These are phyloP conservation scores for Pammene fasciana DNA, from an alignment of 2,888 invertebrate species.

Conservation along the genomic window DNA sequence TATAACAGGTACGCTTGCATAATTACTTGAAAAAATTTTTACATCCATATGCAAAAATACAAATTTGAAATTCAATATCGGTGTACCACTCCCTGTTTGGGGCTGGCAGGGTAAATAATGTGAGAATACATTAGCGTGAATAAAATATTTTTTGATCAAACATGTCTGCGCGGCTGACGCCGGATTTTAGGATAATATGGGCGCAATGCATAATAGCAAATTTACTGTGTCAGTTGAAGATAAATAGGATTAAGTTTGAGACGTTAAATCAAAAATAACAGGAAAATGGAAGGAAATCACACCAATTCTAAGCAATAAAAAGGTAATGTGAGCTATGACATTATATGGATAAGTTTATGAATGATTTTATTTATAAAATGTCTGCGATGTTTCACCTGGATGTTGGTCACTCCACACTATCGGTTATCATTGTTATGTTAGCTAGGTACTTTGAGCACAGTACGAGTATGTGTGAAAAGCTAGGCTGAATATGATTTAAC, in stretches of 20 bases:
- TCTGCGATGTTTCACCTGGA: too few species aligned
- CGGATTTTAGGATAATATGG: conserved; percentile 1
- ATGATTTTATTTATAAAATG: too few species aligned
- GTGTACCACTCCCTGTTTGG: conserved; percentile 44
- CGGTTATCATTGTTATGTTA: too few species aligned
- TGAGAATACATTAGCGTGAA: conserved; percentile 41
- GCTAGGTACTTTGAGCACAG: too few species aligned
- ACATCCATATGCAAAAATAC: conserved; percentile 50
- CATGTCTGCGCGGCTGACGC: conserved; percentile 4
- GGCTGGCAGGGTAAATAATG: conserved; percentile 41
- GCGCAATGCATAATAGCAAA: conserved; percentile 1
- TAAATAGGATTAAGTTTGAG: not conserved
- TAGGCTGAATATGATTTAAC: too few species aligned
- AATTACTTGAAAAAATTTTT: conserved; percentile 48
- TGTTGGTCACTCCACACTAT: too few species aligned
- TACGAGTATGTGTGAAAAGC: too few species aligned
- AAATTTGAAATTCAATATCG: conserved; percentile 51
- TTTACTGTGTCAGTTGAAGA: not conserved
- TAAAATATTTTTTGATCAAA: conserved; percentile 38
- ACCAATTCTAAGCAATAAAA: too few species aligned
- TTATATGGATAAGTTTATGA: too few species aligned
- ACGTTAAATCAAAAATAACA: too few species aligned
- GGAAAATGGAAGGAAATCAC: too few species aligned
- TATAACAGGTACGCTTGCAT: conserved; percentile 28
- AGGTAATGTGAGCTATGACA: too few species aligned